Evolutionary conservation across 2,113 vertebrate genomes (phyloP), one percentile per base, ranked within the genome.

Genomic region (Bothrops jararaca): DNA sequence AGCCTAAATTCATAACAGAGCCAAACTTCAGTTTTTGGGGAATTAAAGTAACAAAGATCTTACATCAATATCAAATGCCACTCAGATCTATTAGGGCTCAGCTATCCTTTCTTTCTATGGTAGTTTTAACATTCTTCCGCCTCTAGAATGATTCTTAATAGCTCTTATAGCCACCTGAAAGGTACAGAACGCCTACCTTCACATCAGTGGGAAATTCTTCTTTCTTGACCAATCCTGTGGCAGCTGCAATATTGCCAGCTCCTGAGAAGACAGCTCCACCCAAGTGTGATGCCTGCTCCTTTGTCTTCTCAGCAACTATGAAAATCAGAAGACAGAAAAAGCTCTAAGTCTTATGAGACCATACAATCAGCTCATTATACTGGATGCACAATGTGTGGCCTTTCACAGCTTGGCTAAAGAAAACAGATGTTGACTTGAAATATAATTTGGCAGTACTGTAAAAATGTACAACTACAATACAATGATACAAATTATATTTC

Each of bases 261-360:
- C 98, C 98, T 0, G 98, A 97, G 94, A 99, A 98, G 0, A 99
- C 98, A 0, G 99, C 99, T 88, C 99, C 99, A 0, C 98, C 98
- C 94, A 98, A 96, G 88, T 98, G 98, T 89, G 98, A 98, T 0
- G 98, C 98, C 95, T 98, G 98, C 92, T 99, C 98, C 97, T 98
- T 99, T 23, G 99, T 99, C 97, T 98, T 99, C 98, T 99, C 99
- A 92, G 99, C 99, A 98, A 99, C 99, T 99, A 96, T 74, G 95
- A 96, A 94, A 94, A 69, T 12, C 90, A 0, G 42, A 23, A 90
- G 69, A 91, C 20, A 0, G 57, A 23, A 80, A 42, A 80, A 42
- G 34, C 18, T 48, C 56, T 26, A 3, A 1, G 0, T 92, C 42
- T 57, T 86, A 90, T 88, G 94, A 90, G 54, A 85, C 90, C 22